Evolutionary conservation across 2,888 invertebrate species (phyloP), one percentile per base, ranked within the genome.

Genomic region (Drosophila falleni): DNA sequence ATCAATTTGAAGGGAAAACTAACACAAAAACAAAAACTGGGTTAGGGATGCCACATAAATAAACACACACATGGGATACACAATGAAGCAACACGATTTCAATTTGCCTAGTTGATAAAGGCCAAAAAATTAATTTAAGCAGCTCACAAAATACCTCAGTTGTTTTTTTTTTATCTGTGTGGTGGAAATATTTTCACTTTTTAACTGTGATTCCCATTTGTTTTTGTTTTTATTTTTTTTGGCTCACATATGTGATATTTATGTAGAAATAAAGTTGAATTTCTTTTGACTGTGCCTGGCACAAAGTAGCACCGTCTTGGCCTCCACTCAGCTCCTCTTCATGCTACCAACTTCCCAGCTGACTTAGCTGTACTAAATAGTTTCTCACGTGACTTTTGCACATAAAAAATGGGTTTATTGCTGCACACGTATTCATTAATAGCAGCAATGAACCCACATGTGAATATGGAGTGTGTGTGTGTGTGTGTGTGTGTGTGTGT

Each of bases 381-480:
- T 87, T 88, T 89, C 86, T 87, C 89, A 87, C 86, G 86, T 87
- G 86, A 87, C 86, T 87, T 82, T 71, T 71, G 69, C 73, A 87
- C 86, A 87, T 87, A 87, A 87, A 87, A 87, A 87, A 88, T 88
- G 84, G 78, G 78, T 87, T 87, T 87, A 87, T 87, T 87, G 86
- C 86, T 87, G 89, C 89, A 87, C 86, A 88, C 86, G 84, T 87
- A 87, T 85, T 87, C 86, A 87, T 87, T 87, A 87, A 87, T 87
- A 80, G 89, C 86, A 87, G 89, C 87, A 88, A 74, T 86, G 86
- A 88, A 86, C 87, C 86, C 88, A 88, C 80, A 88, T 88, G 76
- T 80, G 88, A 76, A 78, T 80, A 60, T 55, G 63, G 64, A 61
- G 29, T 55, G 62, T 50, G 72, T 33, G 47, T 55, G 46, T 29